A percentile compares a stretch with the other conserved stretches of the same genome.
These are phyloP conservation scores for Archocentrus centrarchus DNA, from an alignment of 2,113 vertebrate genomes.

Conservation along the genomic window DNA sequence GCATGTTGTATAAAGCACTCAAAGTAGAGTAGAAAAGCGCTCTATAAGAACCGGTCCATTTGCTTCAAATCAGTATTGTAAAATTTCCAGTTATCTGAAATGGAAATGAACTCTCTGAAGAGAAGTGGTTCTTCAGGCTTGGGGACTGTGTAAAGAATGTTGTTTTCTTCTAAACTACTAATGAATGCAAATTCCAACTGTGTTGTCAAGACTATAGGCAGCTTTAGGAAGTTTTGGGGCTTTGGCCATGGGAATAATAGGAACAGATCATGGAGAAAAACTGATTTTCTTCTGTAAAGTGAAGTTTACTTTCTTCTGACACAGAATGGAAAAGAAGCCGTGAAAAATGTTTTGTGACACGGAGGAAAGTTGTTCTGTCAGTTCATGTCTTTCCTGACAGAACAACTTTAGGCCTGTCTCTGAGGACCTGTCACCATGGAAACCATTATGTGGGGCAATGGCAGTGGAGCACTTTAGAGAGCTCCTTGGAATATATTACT, in stretches of 20 bases:
- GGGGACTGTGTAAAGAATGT: slow-evolving; percentile 40
- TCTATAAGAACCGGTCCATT: too few relatives aligned
- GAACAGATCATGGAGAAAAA: slow-evolving; percentile 52
- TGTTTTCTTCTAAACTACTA: slow-evolving; percentile 54
- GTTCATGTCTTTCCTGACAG: slow-evolving; percentile 53
- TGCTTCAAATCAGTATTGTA: not conserved
- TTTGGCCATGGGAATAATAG: slow-evolving; percentile 51
- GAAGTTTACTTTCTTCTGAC: slow-evolving; percentile 62
- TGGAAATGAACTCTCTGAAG: not conserved
- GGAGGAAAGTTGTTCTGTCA: slow-evolving; percentile 70
- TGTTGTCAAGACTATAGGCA: slow-evolving; percentile 54
- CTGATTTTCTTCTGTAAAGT: slow-evolving; percentile 51
- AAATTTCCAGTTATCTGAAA: slow-evolving; percentile 11
- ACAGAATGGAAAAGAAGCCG: slow-evolving; percentile 22
- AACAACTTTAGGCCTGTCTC: slow-evolving; percentile 47
- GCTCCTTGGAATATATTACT: slow-evolving; percentile 76
- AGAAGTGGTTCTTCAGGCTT: slow-evolving; percentile 13
- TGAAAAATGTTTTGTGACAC: slow-evolving; percentile 54
- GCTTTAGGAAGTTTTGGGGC: slow-evolving; percentile 48
- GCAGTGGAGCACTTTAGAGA: slow-evolving; percentile 71
- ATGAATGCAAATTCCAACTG: slow-evolving; percentile 69
- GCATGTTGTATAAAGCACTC: too few relatives aligned
- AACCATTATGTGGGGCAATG: slow-evolving; percentile 80
- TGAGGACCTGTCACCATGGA: slow-evolving; percentile 73
- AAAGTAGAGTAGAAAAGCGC: not conserved